Evolutionary conservation across 2,888 invertebrate genomes (phyloP), one percentile per base, ranked within the genome.

Genomic region (Patella depressa): DNA sequence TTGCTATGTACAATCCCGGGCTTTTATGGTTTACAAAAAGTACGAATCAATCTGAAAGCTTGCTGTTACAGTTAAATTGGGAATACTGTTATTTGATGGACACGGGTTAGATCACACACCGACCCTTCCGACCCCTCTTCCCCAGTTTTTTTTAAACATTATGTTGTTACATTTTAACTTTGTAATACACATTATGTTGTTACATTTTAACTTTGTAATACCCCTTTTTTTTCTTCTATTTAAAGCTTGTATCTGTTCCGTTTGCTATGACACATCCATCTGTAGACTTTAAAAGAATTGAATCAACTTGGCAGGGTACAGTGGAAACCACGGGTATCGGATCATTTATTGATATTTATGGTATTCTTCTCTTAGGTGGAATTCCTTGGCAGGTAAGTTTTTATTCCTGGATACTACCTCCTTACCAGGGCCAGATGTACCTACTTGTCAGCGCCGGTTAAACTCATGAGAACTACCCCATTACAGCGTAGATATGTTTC

Each of bases 171-270:
- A 45, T 9, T 45, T 45, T 45, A 45, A 7, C 7, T 29, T 4
- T 74, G 19, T 45, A 53, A 69, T 71, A 53, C 29, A 5, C 34
- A 7, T 45, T 45, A 45, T 45, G 4, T 45, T 45, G 34, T 7
- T 45, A 5, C 7, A 45, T 9, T 45, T 45, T 45, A 45, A 9
- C 7, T 29, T 4, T 74, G 19, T 45, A 53, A 69, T 71, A 19
- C 73, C 45, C 29, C 9, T 45, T 45, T 45, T 45, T 45, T 45
- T 9, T 45, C 1, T 45, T 45, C 45, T 4, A 45, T 9, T 85
- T 93, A 65, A 89, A 95, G 91, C 98, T 98, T 97, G 95, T 98
- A 94, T 97, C 98, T 91, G 97, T 98, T 84, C 98, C 98, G 0
- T 98, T 98, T 90, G 97, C 98, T 17, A 95, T 97, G 95, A 93